These are phyloP conservation scores for Stenurella melanura DNA, from an alignment of 2,888 invertebrate species.

Conservation along the genomic window DNA sequence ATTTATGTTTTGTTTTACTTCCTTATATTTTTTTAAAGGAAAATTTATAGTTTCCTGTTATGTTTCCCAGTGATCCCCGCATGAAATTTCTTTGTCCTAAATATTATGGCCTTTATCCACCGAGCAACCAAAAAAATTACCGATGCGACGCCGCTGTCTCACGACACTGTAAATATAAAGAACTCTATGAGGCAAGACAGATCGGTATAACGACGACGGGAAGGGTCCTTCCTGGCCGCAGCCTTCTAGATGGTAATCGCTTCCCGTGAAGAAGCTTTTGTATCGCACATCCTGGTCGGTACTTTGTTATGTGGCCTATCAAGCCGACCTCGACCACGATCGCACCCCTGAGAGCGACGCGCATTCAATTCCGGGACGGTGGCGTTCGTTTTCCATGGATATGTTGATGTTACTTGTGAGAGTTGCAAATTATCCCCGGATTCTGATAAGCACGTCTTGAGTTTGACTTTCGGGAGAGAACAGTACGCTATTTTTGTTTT, in stretches of 20 bases:
- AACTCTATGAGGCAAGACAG: conserved; percentile 17
- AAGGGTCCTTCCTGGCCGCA: conserved; percentile 22
- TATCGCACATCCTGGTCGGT: conserved; percentile 15
- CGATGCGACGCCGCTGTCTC: not conserved
- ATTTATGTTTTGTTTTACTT: no score
- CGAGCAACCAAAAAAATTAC: not conserved
- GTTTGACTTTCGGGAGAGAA: conserved; percentile 7
- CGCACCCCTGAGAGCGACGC: conserved; percentile 26
- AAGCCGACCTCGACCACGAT: conserved; percentile 25
- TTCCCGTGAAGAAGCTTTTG: conserved; percentile 18
- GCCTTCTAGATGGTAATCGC: conserved; percentile 10
- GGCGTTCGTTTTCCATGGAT: conserved; percentile 28
- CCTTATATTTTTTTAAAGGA: no score
- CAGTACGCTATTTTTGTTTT: not conserved
- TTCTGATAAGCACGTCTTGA: not conserved
- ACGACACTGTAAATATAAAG: not conserved
- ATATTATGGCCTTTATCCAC: no score
- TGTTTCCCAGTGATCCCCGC: no score
- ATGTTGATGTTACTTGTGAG: conserved; percentile 33
- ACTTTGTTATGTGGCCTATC: conserved; percentile 29
- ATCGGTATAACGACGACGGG: conserved; percentile 18
- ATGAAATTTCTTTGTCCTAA: no score
- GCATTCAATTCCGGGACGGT: conserved; percentile 30
- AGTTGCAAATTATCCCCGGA: conserved; percentile 26
- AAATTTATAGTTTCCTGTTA: no score